These are phyloP conservation scores for Formicarius rufipectus DNA, from an alignment of 2,113 vertebrate species.

Conservation along the genomic window DNA sequence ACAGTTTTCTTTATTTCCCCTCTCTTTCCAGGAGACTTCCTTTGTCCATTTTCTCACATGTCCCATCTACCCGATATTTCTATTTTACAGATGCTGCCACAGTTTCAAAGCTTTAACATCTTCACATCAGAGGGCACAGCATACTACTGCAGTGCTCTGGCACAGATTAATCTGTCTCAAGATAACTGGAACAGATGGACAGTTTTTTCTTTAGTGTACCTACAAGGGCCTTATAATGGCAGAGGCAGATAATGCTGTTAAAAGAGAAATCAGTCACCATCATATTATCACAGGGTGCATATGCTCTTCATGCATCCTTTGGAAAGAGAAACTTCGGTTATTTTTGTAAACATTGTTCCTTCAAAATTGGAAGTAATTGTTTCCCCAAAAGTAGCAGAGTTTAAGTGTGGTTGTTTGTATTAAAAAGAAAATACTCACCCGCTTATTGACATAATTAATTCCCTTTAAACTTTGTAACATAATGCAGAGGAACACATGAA, in stretches of 20 bases:
- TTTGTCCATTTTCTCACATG: not conserved
- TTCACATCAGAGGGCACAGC: not conserved
- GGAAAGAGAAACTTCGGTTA: not conserved
- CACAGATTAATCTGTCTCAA: not conserved
- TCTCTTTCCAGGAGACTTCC: not conserved
- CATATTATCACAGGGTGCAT: not conserved
- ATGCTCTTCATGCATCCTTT: not conserved
- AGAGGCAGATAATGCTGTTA: not conserved
- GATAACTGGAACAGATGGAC: not conserved
- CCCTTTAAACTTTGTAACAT: not conserved
- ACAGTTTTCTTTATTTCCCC: not conserved
- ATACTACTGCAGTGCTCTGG: not conserved
- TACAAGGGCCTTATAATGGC: not conserved
- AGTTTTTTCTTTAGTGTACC: not conserved
- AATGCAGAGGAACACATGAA: not conserved
- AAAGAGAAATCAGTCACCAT: not conserved
- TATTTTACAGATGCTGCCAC: not conserved
- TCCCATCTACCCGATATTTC: not conserved
- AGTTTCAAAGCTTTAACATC: not conserved
- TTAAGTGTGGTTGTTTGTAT: not conserved
- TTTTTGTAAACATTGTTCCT: not conserved
- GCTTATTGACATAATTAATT: not conserved
- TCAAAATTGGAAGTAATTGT: constrained; percentile 27
- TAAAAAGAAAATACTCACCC: not conserved
- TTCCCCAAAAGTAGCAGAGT: not conserved